phyloP scores from a whole-genome alignment of 1,140 invertebrate genomes.

The Drosophila ironensis region DNA sequence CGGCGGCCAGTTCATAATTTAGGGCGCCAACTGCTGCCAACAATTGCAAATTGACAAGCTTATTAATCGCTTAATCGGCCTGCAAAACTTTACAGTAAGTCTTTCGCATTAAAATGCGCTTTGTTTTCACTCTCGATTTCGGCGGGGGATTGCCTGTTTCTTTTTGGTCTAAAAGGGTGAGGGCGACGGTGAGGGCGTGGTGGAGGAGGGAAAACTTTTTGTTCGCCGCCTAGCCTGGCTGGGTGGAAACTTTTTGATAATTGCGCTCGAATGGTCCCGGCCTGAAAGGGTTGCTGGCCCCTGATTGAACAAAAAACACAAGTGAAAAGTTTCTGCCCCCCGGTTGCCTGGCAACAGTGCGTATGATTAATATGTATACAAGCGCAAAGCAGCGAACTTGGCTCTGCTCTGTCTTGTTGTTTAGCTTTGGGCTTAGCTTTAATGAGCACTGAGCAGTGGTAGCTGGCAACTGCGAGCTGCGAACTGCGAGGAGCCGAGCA shows the following conservation, averaged over 20 bases:
- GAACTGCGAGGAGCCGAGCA: background rate
- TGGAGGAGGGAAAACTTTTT: constrained; percentile 63
- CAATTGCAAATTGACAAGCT: constrained; percentile 79
- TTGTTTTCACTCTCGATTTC: constrained; percentile 27
- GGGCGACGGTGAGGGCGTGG: background rate
- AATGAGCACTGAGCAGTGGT: constrained; percentile 47
- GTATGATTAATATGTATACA: constrained; percentile 58
- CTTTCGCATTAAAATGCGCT: constrained; percentile 64
- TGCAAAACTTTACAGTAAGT: constrained; percentile 74
- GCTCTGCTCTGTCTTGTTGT: constrained; percentile 35
- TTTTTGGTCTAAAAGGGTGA: too few relatives aligned
- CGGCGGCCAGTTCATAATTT: constrained; percentile 67
- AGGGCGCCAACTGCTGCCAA: constrained; percentile 60
- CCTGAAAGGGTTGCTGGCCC: constrained; percentile 56
- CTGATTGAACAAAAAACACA: constrained; percentile 41
- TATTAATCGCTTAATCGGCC: constrained; percentile 79
- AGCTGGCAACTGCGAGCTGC: background rate
- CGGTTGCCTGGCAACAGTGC: constrained; percentile 43
- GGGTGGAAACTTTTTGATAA: constrained; percentile 68
- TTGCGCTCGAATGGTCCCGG: constrained; percentile 63
- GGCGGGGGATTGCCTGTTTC: background rate
- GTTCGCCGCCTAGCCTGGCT: constrained; percentile 32
- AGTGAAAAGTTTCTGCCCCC: constrained; percentile 36
- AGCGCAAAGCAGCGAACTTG: constrained; percentile 3
- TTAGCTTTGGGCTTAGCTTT: constrained; percentile 66